Percentiles rank a stretch among this genome's conserved stretches.
Evolutionary conservation across 2,888 invertebrate genomes (phyloP).

Genomic region (Allacma fusca): DNA sequence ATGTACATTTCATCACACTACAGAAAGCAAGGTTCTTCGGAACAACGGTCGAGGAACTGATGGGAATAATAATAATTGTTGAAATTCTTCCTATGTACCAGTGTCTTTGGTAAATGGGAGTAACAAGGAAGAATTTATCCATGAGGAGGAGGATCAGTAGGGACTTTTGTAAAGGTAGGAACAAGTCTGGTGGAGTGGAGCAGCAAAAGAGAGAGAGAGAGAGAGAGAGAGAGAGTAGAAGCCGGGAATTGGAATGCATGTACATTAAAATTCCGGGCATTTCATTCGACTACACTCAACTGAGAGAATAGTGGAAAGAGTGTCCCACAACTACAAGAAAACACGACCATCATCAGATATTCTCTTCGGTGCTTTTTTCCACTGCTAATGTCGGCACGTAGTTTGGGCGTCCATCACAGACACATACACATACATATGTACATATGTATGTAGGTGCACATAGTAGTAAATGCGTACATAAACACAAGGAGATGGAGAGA

Average conservation of each 20-base stretch:
- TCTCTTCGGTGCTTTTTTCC: constrained; percentile 38
- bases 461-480: neutral
- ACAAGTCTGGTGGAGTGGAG: too few species aligned
- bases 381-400: constrained; percentile 38
- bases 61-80: too few species aligned
- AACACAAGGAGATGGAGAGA: neutral
- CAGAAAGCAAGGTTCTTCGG: too few species aligned
- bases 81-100: too few species aligned
- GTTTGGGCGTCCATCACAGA: constrained; percentile 41
- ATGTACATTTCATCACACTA: too few species aligned
- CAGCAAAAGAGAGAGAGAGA: neutral
- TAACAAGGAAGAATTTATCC: constrained; percentile 9
- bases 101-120: neutral
- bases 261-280: constrained; percentile 56
- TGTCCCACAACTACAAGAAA: constrained; percentile 31
- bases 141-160: neutral
- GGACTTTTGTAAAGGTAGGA: too few species aligned
- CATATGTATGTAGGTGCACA: too few species aligned
- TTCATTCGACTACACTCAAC: constrained; percentile 41
- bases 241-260: constrained; percentile 47
- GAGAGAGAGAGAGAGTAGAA: neutral
- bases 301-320: constrained; percentile 14
- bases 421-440: neutral
- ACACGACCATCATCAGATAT: constrained; percentile 41
- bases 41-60: too few species aligned